A percentile compares a stretch with the other conserved stretches of the same genome.
phyloP scores from a whole-genome alignment of 2,888 invertebrate species.

The Periphyllus acericola region DNA sequence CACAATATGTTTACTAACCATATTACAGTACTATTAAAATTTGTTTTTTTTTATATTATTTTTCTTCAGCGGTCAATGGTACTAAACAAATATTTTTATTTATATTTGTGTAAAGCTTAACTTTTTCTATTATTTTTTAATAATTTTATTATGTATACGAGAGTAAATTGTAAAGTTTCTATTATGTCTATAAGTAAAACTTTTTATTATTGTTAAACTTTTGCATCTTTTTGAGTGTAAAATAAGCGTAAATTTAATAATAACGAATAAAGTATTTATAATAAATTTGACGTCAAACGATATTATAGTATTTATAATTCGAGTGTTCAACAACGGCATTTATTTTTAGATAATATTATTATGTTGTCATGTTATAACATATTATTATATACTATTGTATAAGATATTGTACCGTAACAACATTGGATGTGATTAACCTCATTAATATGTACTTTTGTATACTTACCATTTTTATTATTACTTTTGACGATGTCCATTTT shows the following conservation, averaged over 20 bases:
- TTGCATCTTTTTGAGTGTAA: constrained; percentile 49
- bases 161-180: constrained; percentile 59
- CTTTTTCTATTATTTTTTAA: constrained; percentile 52
- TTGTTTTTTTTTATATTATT: constrained; percentile 1
- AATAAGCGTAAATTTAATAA: constrained; percentile 24
- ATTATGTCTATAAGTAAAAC: constrained; percentile 51
- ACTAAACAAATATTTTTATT: constrained; percentile 10
- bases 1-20: neutral
- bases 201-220: constrained; percentile 57
- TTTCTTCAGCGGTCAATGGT: constrained; percentile 25
- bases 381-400: constrained; percentile 41
- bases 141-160: constrained; percentile 47
- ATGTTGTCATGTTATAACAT: constrained; percentile 22
- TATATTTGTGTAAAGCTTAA: constrained; percentile 38
- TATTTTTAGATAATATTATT: constrained; percentile 36
- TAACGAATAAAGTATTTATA: constrained; percentile 45
- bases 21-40: neutral
- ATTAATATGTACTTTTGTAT: constrained; percentile 61
- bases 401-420: constrained; percentile 26
- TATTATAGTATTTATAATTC: constrained; percentile 35
- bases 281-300: constrained; percentile 8
- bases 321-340: constrained; percentile 48
- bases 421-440: constrained; percentile 58
- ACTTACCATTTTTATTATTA: constrained; percentile 59
- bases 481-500: constrained; percentile 44